Percentiles rank a stretch among this genome's conserved stretches.
Evolutionary conservation across 2,888 invertebrate genomes (phyloP).

Genomic region (Chydorus sphaericus): DNA sequence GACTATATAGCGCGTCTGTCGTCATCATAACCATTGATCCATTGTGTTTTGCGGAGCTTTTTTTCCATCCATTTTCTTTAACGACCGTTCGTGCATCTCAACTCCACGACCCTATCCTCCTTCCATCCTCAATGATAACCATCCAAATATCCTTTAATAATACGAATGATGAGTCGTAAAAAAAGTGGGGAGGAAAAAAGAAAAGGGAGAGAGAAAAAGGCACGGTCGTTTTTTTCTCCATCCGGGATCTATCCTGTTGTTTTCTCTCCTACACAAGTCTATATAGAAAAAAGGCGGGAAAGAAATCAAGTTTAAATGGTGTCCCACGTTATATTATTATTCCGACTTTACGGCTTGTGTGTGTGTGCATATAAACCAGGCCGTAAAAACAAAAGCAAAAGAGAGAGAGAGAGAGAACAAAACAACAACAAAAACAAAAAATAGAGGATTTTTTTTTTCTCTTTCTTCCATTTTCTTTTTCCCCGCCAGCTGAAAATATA

Average conservation of each 20-base stretch:
- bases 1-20: neutral
- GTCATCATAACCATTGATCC: neutral
- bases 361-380: slow-evolving; percentile 2
- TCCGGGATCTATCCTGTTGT: neutral
- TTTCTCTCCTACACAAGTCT: neutral
- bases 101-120: neutral
- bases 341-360: slow-evolving; percentile 3
- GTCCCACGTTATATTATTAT: neutral
- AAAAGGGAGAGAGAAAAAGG: neutral
- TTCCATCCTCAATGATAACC: neutral
- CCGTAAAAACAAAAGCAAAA: neutral
- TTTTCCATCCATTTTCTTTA: neutral
- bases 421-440: neutral
- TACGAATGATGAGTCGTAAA: slow-evolving; percentile 7
- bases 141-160: slow-evolving; percentile 8
- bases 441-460: neutral
- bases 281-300: neutral
- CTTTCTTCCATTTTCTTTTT: neutral
- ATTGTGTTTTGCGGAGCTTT: neutral
- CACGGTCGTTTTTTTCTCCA: neutral
- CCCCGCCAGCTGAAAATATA: neutral
- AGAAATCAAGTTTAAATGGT: slow-evolving; percentile 6
- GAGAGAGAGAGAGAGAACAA: neutral
- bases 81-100: neutral
- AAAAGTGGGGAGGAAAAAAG: neutral